Evolutionary conservation across 2,113 vertebrate genomes (phyloP), one percentile per base, ranked within the genome.

Genomic region (Alouatta palliata): DNA sequence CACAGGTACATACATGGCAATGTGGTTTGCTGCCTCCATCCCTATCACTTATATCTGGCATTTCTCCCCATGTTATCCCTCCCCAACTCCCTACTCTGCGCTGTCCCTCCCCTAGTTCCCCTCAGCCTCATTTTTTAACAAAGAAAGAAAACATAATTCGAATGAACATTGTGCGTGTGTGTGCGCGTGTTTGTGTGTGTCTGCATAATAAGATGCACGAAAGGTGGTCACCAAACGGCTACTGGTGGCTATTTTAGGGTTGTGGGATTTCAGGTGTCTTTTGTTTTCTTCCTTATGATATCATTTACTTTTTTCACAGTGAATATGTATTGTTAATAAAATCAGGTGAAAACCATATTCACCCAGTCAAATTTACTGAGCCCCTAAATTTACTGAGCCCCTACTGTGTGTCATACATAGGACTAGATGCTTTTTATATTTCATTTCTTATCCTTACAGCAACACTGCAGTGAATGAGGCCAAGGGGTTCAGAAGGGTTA

Each of bases 141-240:
- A 68, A 70, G 45, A 76, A 85, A 76, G 35, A 80, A 91, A 71
- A 91, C 49, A 87, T 17, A 70, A 84, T 43, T 35, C 85, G 25
- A 71, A 68, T 6, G 32, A 32, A 64, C 61, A 32, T 64, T 64
- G 5, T 64, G 61, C 30, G 61, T 64, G 58, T 61, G 56, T 58
- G 11, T 64, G n/a, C 35, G 2, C 4, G 8, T 9, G n/a, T 16
- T 3, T 30, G 40, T 30, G 7, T 37, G 3, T 37, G 3, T 52
- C 56, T 91, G 35, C 80, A 37, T 2, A 43, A 47, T 19, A 49
- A 91, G 47, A 81, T 7, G 30, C 21, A 25, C n/a, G 13, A 52
- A 70, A 64, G 40, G 14, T 6, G 13, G 64, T 32, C 54, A 45
- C 40, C 25, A 21, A 32, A 43, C 47, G 9, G 10, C n/a, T 35